phyloP scores from a whole-genome alignment of 1,140 invertebrate genomes.

The Ephestia elutella region DNA sequence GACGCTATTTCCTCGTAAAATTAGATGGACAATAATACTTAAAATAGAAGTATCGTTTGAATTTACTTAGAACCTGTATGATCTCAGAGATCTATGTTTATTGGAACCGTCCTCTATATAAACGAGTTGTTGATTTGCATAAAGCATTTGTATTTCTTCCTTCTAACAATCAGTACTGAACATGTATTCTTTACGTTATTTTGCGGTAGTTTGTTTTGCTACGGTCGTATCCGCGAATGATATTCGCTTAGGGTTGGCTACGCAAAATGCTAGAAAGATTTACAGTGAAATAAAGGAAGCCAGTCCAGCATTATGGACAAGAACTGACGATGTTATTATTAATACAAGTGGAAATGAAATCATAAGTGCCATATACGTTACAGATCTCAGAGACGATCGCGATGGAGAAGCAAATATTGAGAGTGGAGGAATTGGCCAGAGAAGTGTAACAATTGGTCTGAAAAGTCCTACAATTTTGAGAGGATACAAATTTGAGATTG shows the following conservation, averaged over 20 bases:
- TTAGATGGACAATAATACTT: conserved; percentile 11
- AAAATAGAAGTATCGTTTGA: not conserved
- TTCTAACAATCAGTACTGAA: conserved; percentile 5
- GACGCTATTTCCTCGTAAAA: conserved; percentile 23
- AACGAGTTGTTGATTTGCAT: not conserved
- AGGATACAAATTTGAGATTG: conserved; percentile 58
- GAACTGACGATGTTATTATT: conserved; percentile 50
- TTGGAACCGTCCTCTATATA: conserved; percentile 3
- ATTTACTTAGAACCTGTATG: conserved; percentile 1
- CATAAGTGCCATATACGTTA: conserved; percentile 48
- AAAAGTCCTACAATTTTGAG: conserved; percentile 56
- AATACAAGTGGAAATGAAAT: conserved; percentile 46
- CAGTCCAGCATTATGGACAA: conserved; percentile 52
- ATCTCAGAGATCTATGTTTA: conserved; percentile 8
- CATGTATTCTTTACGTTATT: conserved; percentile 11
- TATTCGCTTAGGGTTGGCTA: conserved; percentile 37
- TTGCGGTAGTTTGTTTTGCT: conserved; percentile 13
- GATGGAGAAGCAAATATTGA: conserved; percentile 48
- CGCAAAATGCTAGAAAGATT: conserved; percentile 39
- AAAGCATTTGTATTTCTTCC: conserved; percentile 15
- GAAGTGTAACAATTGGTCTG: conserved; percentile 47
- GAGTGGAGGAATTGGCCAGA: conserved; percentile 49
- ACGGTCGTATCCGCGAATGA: conserved; percentile 34
- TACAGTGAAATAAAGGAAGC: conserved; percentile 56
- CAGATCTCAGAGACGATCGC: conserved; percentile 52